Evolutionary conservation across 1,140 invertebrate genomes (phyloP), one percentile per base, ranked within the genome.

Genomic region (Chrysoperla carnea): DNA sequence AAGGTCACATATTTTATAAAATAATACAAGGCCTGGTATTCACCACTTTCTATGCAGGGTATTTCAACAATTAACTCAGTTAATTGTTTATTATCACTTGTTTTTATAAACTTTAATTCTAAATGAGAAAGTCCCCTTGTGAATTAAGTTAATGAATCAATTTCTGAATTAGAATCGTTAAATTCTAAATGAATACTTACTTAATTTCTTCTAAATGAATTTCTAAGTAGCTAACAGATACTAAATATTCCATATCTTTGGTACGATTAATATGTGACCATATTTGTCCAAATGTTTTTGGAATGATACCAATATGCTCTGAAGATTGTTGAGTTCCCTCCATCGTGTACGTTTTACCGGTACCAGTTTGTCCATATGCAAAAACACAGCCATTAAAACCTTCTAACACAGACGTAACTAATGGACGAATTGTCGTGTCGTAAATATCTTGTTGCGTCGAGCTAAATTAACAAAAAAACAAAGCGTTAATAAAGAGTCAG

Each of bases 301-400:
- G 93, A 48, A 98, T 96, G 36, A 95, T 79, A 13, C 90, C 90
- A 56, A 81, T 71, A 39, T 78, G 58, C 61, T 47, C 29, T 17
- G 36, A 36, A 17, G 6, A n/a, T 5, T 17, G 6, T 14, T 56
- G 47, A 6, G 50, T 58, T 46, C 91, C 92, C 67, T 94, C 89
- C 91, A 96, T 95, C 1, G 91, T 95, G 58, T 81, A 91, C 0
- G 89, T 93, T 63, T 93, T 93, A 11, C 89, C 89, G 1, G 88
- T 91, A 40, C 87, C 88, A 0, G 90, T 95, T 63, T 95, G 91
- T 0, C 92, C 92, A 61, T 96, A 96, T 1, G 92, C 92, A 66
- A 96, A 95, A 43, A 96, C 91, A 46, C 92, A 96, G 11, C 90
- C 90, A 62, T 96, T 96, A 62, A 93, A 96, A 6, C 92, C 92